phyloP scores from a whole-genome alignment of 2,888 invertebrate genomes.

The Drosophila ezoana region DNA sequence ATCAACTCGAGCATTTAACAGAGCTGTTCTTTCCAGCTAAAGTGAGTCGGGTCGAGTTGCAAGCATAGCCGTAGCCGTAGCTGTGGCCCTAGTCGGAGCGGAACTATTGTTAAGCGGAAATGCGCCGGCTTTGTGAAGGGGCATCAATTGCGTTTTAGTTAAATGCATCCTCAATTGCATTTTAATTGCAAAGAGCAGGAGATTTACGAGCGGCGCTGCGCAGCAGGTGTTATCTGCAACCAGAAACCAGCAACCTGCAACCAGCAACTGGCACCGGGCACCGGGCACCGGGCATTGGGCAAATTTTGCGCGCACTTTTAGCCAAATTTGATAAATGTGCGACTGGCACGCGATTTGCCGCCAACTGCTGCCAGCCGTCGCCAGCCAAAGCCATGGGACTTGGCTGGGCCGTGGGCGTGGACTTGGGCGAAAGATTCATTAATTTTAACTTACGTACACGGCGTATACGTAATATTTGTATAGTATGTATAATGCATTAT shows the following conservation, averaged over 20 bases:
- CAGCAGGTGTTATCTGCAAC: slow-evolving; percentile 72
- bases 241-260: slow-evolving; percentile 27
- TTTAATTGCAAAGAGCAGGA: slow-evolving; percentile 68
- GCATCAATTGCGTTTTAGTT: slow-evolving; percentile 52
- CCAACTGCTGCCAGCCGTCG: not conserved
- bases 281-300: slow-evolving; percentile 26
- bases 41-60: slow-evolving; percentile 28
- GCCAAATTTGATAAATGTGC: slow-evolving; percentile 68
- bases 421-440: slow-evolving; percentile 43
- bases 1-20: slow-evolving; percentile 67
- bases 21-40: slow-evolving; percentile 40
- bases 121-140: slow-evolving; percentile 48
- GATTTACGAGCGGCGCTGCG: slow-evolving; percentile 60
- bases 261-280: slow-evolving; percentile 30
- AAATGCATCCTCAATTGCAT: slow-evolving; percentile 80
- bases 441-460: slow-evolving; percentile 40
- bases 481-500: slow-evolving; percentile 56
- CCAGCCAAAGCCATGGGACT: not conserved
- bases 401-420: slow-evolving; percentile 2
- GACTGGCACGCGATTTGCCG: slow-evolving; percentile 58
- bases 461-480: slow-evolving; percentile 65
- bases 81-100: slow-evolving; percentile 6
- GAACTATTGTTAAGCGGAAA: slow-evolving; percentile 52
- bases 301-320: slow-evolving; percentile 64
- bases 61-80: too few species aligned